Conservation (phyloP, 2,888 invertebrate species). For the Heliconius ismenius region DNA sequence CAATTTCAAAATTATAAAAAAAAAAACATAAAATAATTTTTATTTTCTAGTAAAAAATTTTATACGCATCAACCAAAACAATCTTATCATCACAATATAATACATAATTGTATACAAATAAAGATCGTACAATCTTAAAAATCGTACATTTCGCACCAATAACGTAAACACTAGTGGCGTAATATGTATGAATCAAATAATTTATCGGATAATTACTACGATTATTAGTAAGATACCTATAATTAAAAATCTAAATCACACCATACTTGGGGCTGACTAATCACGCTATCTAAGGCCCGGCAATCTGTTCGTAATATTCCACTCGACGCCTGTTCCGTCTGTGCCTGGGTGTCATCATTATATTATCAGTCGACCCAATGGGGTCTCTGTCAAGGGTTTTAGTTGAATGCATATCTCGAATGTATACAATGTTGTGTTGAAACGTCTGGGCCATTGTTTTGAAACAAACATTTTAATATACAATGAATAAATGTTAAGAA, state of each 20-base stretch:
- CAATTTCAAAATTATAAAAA: neutral
- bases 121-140: neutral
- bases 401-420: conserved; percentile 9
- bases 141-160: conserved; percentile 5
- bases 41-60: neutral
- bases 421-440: conserved; percentile 6
- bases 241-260: conserved; percentile 15
- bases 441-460: conserved; percentile 14
- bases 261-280: neutral
- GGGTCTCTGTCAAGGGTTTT: conserved; percentile 27
- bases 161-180: conserved; percentile 18
- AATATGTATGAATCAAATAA: conserved; percentile 17
- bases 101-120: conserved; percentile 6
- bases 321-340: conserved; percentile 10
- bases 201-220: conserved; percentile 11
- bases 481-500: conserved; percentile 15
- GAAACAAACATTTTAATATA: conserved; percentile 16
- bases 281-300: conserved; percentile 11
- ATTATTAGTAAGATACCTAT: neutral
- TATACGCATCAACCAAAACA: neutral
- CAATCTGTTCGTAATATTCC: conserved; percentile 27
- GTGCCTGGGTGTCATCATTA: conserved; percentile 17
- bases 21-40: neutral
- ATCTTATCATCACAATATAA: neutral
- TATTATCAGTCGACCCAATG: conserved; percentile 19